Evolutionary conservation across 2,888 invertebrate species (phyloP).

Genomic region (Plutella xylostella): DNA sequence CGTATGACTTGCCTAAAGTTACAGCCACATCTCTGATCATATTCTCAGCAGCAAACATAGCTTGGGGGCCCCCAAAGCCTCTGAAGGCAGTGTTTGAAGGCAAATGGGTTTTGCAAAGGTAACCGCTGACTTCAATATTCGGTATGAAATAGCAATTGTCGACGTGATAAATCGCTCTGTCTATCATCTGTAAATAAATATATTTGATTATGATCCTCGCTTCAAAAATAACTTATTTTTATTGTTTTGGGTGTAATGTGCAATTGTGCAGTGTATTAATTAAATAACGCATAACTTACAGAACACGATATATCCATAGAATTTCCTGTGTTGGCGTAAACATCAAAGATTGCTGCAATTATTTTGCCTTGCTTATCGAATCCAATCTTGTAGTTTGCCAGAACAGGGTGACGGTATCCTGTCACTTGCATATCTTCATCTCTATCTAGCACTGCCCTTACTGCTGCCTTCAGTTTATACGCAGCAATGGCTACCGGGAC

Average conservation of each 20-base stretch:
- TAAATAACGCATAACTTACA: conserved; percentile 41
- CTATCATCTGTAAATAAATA: conserved; percentile 73
- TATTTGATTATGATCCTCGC: too few species aligned
- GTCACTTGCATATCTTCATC: conserved; percentile 88
- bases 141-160: conserved; percentile 87
- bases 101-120: conserved; percentile 88
- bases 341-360: conserved; percentile 69
- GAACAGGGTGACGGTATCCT: conserved; percentile 85
- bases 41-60: conserved; percentile 85
- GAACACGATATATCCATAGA: conserved; percentile 77
- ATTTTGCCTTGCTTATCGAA: conserved; percentile 78
- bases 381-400: conserved; percentile 80
- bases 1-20: conserved; percentile 71
- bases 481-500: conserved; percentile 82
- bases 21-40: conserved; percentile 82
- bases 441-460: conserved; percentile 83
- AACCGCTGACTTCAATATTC: conserved; percentile 75
- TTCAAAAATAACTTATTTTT: too few species aligned
- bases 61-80: conserved; percentile 92
- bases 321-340: conserved; percentile 81
- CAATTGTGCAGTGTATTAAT: too few species aligned
- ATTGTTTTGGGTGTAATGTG: too few species aligned
- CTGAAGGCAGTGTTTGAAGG: conserved; percentile 94
- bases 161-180: conserved; percentile 81
- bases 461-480: conserved; percentile 75